Percentiles rank a stretch among this genome's conserved stretches.
phyloP scores from a whole-genome alignment of 2,888 invertebrate genomes.

The Pheosia tremula region DNA sequence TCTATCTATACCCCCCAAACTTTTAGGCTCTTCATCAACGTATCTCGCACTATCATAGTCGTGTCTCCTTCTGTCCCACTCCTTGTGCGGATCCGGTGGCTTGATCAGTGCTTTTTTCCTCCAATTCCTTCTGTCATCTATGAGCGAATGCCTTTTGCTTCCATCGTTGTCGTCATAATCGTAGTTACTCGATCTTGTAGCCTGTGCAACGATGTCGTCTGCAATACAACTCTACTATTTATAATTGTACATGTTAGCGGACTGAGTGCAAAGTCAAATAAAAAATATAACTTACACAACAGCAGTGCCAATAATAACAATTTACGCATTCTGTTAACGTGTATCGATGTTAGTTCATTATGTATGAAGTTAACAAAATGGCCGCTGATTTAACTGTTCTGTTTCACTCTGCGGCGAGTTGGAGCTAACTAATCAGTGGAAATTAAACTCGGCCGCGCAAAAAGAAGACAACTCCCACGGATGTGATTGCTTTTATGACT shows the following conservation, averaged over 20 bases:
- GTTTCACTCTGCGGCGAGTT: conserved; percentile 48
- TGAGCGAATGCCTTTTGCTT: conserved; percentile 59
- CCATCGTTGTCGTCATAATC: conserved; percentile 70
- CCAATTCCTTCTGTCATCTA: conserved; percentile 71
- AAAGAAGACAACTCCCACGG: conserved; percentile 47
- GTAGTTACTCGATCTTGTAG: conserved; percentile 55
- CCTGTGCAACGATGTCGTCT: conserved; percentile 67
- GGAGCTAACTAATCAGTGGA: conserved; percentile 48
- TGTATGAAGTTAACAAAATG: conserved; percentile 35
- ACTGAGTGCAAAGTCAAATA: not conserved
- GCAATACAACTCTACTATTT: conserved; percentile 34
- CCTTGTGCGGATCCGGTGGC: conserved; percentile 59
- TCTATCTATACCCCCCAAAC: conserved; percentile 46
- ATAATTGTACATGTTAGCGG: conserved; percentile 9
- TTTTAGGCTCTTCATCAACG: conserved; percentile 59
- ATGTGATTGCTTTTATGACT: conserved; percentile 51
- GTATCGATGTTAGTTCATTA: conserved; percentile 27
- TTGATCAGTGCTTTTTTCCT: conserved; percentile 66
- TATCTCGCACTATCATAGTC: conserved; percentile 61
- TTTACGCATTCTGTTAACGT: conserved; percentile 61
- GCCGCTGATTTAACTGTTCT: conserved; percentile 42
- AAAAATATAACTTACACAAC: conserved; percentile 63
- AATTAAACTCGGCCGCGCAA: conserved; percentile 48
- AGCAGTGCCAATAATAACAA: conserved; percentile 68
- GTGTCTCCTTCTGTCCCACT: conserved; percentile 59